Evolutionary conservation across 2,888 invertebrate genomes (phyloP), one percentile per base, ranked within the genome.

Genomic region (Scaptomyza tumidula): DNA sequence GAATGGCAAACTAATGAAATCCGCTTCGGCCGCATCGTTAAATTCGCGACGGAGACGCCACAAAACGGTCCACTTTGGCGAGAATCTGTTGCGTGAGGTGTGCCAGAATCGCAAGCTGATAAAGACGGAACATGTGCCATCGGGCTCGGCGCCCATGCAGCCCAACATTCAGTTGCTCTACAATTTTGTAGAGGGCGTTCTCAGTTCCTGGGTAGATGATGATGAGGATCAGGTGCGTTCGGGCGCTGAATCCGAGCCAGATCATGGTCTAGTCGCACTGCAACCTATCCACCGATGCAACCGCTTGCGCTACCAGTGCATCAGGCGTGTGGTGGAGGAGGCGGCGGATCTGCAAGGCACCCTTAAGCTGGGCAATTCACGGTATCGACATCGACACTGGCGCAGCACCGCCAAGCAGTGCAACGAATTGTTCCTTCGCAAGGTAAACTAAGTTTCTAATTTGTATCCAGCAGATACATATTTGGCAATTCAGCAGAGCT

Each of bases 361-460:
- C 6, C 93, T 94, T 71, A 93, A 95, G 78, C 92, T 95, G 79
- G 95, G 95, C 49, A 95, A 95, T 89, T 93, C 95, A 50, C 93
- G 95, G 75, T 95, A 94, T 91, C 94, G 95, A 49, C 97, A 97
- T 91, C 94, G 96, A 86, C 97, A 97, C 92, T 97, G 96, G 95
- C 96, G 97, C 88, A 95, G 96, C 72, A 95, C 96, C 44, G 96
- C 97, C 61, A 96, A 96, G 91, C 95, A 96, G 86, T 98, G 97
- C 93, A 97, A 97, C 91, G 97, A 97, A 92, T 93, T 95, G 87
- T 97, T 98, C 93, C 94, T 97, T 69, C 94, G 95, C 93, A 97
- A 97, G 96, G 97, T 97, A 93, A 67, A 63, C 13, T 16, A 13
- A 2, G n/a, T 39, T n/a, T 11, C n/a, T 27, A 5, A 39, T 13